These are phyloP conservation scores for Thunnus albacares DNA, from an alignment of 2,797 vertebrate genomes.

Conservation along the genomic window DNA sequence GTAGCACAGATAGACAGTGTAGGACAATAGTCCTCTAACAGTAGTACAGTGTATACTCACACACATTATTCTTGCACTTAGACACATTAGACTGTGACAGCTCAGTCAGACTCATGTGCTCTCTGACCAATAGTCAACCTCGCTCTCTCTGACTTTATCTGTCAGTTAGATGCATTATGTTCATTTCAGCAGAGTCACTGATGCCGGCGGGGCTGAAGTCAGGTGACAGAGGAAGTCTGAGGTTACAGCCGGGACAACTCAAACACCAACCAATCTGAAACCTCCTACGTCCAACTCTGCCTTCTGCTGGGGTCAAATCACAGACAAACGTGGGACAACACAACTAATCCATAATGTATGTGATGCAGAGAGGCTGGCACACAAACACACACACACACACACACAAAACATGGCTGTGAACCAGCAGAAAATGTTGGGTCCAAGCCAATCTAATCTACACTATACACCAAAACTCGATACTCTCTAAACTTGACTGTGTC, in stretches of 20 bases:
- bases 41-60: not conserved
- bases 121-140: constrained; percentile 13
- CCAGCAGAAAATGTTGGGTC: constrained; percentile 37
- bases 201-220: constrained; percentile 23
- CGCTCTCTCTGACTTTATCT: constrained; percentile 21
- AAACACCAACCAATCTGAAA: constrained; percentile 23
- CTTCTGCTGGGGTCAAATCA: constrained; percentile 47
- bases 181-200: constrained; percentile 45
- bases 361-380: constrained; percentile 13
- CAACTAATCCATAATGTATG: constrained; percentile 56
- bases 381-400: constrained; percentile 16
- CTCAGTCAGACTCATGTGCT: not conserved
- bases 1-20: not conserved
- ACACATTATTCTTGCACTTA: not conserved
- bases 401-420: constrained; percentile 25
- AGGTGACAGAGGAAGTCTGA: constrained; percentile 32
- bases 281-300: constrained; percentile 25
- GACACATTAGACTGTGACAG: not conserved
- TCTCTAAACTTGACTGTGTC: constrained; percentile 2
- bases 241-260: constrained; percentile 15
- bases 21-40: not conserved
- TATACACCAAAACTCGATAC: constrained; percentile 10
- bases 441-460: constrained; percentile 24
- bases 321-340: constrained; percentile 31
- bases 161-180: constrained; percentile 12